Evolutionary conservation across 2,888 invertebrate species (phyloP), one percentile per base, ranked within the genome.

Genomic region (Clusia tigrina): DNA sequence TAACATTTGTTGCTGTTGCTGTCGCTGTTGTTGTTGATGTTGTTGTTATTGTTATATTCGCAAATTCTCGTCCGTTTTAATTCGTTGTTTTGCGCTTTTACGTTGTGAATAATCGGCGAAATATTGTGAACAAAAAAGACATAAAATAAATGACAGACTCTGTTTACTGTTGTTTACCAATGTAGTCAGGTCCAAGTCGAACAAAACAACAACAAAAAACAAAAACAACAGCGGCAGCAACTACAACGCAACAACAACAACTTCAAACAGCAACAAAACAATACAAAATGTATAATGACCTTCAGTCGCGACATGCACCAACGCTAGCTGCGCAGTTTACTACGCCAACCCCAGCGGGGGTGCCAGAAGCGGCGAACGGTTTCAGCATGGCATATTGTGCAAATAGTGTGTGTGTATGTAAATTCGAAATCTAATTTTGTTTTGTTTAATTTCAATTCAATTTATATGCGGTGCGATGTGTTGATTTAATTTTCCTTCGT

Each of bases 161-260:
- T 77, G 77, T 77, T 78, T 77, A 77, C 77, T 67, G 74, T 68
- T 77, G 74, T 74, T 74, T 77, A 74, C 74, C 48, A 42, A 12
- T 42, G 42, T n/a, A 6, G 56, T 71, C 74, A 78, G 70, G 72
- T 76, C 70, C 74, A 69, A 77, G 65, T 69, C 69, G 74, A 73
- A 73, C 71, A 74, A 72, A 74, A 69, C 68, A 71, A 73, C 66
- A 72, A 68, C 58, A 63, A 57, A 25, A 52, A 57, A 60, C 53
- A 66, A 58, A 54, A 56, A 18, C 52, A 63, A 60, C 26, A 53
- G 51, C 48, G 42, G 32, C 57, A 51, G 42, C 54, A 63, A 56
- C 52, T 60, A 60, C 57, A 61, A 38, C 46, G 54, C 48, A 54
- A 58, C 38, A 42, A 22, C 37, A 57, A 24, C 53, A 55, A 58